Percentiles rank a stretch among this genome's conserved stretches.
Evolutionary conservation across 2,113 vertebrate genomes (phyloP).

Genomic region (Sclerurus mexicanus): DNA sequence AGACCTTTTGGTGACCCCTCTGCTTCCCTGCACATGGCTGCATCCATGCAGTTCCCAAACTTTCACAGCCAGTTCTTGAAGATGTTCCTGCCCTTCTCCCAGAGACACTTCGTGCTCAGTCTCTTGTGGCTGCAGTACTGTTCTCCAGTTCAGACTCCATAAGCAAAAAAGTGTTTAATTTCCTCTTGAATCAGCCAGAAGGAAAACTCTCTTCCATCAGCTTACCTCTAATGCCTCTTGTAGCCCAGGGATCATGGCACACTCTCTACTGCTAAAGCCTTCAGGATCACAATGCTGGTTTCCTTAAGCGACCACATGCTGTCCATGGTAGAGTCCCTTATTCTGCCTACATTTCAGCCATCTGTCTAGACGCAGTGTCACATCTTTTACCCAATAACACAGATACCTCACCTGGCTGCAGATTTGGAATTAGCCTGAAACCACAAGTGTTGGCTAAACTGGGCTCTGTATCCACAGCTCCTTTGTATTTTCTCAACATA

Average conservation of each 20-base stretch:
- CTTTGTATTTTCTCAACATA: not conserved
- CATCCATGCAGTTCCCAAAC: not conserved
- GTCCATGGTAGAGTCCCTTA: not conserved
- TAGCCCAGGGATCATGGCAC: not conserved
- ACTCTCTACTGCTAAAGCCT: not conserved
- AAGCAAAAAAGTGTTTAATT: not conserved
- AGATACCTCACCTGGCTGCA: not conserved
- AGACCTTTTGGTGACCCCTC: not conserved
- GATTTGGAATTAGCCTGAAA: not conserved
- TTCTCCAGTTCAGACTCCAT: not conserved
- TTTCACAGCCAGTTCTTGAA: not conserved
- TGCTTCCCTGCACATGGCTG: not conserved
- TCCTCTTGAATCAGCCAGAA: not conserved
- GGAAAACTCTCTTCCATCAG: not conserved
- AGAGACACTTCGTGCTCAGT: not conserved
- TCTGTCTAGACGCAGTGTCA: not conserved
- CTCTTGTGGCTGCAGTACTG: not conserved
- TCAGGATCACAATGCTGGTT: not conserved
- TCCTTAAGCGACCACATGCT: not conserved
- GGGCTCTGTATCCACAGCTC: not conserved
- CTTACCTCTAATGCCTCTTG: not conserved
- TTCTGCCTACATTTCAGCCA: not conserved
- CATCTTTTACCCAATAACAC: not conserved
- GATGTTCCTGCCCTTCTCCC: not conserved
- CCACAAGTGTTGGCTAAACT: not conserved